Base-by-base conservation (phyloP, 2,113 vertebrate genomes). In the Xiphophorus maculatus region DNA sequence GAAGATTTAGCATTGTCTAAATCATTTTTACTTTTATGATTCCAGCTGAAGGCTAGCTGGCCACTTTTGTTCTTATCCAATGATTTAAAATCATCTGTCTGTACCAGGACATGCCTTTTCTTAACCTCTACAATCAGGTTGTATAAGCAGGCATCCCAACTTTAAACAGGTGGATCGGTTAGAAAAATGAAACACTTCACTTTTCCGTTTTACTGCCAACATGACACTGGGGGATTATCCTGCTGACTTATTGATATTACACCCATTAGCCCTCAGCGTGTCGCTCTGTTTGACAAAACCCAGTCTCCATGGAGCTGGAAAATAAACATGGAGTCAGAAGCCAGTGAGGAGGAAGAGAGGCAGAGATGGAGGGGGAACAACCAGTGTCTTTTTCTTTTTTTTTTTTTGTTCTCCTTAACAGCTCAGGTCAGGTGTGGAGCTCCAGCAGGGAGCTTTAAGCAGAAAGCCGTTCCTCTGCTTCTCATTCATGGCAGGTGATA, bases 251-350 rank as follows among this genome's bases (percentile, higher is more conserved):
- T 66, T 48, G 77, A 42, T 73, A 58, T 40, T 64, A 19, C 54
- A 40, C 66, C 74, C 71, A 76, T 81, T 72, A 79, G 69, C 17
- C 19, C 17, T 29, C 42, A 37, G 79, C 35, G 14, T 61, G 35
- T 17, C 9, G 22, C 28, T 67, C 27, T 74, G 67, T 58, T 78
- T 63, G 69, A 73, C 30, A n/a, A 28, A 69, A 51, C 60, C 42
- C 69, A 22, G 79, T 74, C 76, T 73, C 79, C 67, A 74, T 80
- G 85, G 73, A 64, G 81, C 79, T 65, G 74, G 61, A 81, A 70
- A 42, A 73, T 82, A 87, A 90, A 93, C 85, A 91, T 82, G 88
- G 83, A 84, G 75, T 63, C 60, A 63, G 73, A 29, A 32, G 69
- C 42, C 71, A 35, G 71, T 51, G 44, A 40, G 63, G 42, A 77